Evolutionary conservation across 2,113 vertebrate species (phyloP), one percentile per base, ranked within the genome.

Genomic region (Sinocyclocheilus rhinocerous): DNA sequence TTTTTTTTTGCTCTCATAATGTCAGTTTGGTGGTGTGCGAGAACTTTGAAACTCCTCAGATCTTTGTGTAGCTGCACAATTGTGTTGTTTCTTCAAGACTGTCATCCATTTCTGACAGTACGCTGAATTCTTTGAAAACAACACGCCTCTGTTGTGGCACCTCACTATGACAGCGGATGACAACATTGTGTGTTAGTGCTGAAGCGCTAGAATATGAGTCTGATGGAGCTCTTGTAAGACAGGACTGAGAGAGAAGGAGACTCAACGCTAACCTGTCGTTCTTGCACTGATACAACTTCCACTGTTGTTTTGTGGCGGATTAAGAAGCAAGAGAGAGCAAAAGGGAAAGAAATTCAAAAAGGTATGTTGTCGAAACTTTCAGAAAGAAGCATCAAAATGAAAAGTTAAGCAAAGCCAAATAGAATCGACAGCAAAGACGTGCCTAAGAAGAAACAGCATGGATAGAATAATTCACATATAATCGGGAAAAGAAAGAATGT

Each of bases 81-180:
- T 72, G 81, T 26, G 50, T 84, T 84, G 33, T 42, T 84, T 84
- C 13, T 70, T 7, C 67, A 83, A 70, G 65, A 57, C 67, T 65
- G 61, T 82, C 73, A 88, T 92, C 90, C 73, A 85, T 67, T 85
- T 89, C 86, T 92, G 91, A 92, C 92, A 91, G 88, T 85, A 29
- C 78, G 45, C 89, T 89, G 81, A 89, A 84, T n/a, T 50, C 45
- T 82, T 77, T 91, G 48, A 88, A 90, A 93, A 91, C 89, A 92
- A 82, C 84, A 85, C 67, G 33, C 76, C 80, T 85, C 63, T 69
- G 83, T 79, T 90, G 89, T 79, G 81, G 80, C 85, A 67, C 85
- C 89, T 91, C 88, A 63, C 50, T 3, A 82, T 87, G 90, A 90
- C 91, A 90, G 87, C 88, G 82, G 86, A 39, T 91, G 90, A 91